These are phyloP conservation scores for Coptotermes formosanus DNA, from an alignment of 1,140 invertebrate genomes.

Conservation along the genomic window DNA sequence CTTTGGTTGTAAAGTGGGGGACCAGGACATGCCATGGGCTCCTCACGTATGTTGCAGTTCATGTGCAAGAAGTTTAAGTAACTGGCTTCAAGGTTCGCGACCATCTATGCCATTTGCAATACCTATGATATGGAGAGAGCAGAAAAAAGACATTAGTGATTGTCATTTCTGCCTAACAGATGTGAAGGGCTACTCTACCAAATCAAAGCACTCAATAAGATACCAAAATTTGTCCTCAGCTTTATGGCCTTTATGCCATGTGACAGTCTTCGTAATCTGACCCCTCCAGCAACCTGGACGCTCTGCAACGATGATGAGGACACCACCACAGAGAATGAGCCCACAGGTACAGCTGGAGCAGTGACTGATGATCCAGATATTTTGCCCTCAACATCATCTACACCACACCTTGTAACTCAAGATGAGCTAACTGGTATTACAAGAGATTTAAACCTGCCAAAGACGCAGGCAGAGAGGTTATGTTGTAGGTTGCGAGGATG, in stretches of 20 bases:
- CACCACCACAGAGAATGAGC: background rate
- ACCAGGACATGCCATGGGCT: constrained; percentile 29
- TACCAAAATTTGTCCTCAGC: background rate
- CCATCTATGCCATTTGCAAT: constrained; percentile 22
- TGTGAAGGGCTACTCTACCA: background rate
- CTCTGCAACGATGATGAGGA: background rate
- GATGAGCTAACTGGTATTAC: constrained; percentile 24
- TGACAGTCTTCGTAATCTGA: background rate
- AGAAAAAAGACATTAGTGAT: constrained; percentile 22
- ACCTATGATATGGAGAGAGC: constrained; percentile 24
- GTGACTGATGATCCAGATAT: background rate
- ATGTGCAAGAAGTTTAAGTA: constrained; percentile 5
- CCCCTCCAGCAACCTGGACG: background rate
- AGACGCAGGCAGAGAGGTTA: constrained; percentile 24
- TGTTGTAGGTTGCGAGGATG: background rate
- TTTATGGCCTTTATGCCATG: background rate
- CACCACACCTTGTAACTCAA: background rate
- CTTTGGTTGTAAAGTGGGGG: constrained; percentile 23
- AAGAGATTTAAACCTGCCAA: constrained; percentile 14
- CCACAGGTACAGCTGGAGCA: background rate
- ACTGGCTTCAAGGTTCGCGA: background rate
- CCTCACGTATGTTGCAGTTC: constrained; percentile 21
- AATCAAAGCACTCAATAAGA: background rate
- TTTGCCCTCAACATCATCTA: background rate
- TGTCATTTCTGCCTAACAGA: constrained; percentile 26